Conservation (phyloP, 2,888 invertebrate genomes). For the Syritta pipiens region DNA sequence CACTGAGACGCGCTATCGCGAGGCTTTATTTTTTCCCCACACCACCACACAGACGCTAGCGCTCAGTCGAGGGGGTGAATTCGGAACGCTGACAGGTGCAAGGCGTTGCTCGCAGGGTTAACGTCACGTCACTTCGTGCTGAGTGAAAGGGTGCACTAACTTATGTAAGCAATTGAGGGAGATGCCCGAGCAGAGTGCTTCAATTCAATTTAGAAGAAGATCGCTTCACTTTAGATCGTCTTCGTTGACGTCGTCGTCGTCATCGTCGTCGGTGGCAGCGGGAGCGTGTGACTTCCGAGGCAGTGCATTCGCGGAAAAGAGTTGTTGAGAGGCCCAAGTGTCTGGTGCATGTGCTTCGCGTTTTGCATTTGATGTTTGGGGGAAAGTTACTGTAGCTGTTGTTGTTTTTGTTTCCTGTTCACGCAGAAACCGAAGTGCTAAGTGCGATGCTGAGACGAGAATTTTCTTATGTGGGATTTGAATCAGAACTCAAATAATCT, state of each 20-base stretch:
- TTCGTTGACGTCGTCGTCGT: conserved; percentile 2
- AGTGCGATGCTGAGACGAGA: no score
- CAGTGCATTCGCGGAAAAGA: conserved; percentile 57
- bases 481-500: no score
- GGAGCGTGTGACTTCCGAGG: conserved; percentile 30
- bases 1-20: no score
- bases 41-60: neutral
- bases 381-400: no score
- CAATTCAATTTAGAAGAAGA: conserved; percentile 53
- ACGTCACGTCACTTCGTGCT: no score
- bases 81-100: neutral
- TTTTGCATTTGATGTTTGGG: no score
- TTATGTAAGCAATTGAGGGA: conserved; percentile 56
- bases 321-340: conserved; percentile 42
- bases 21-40: conserved; percentile 44
- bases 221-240: conserved; percentile 43
- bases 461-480: no score
- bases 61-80: no score
- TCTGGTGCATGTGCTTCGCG: neutral
- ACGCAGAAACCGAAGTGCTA: no score
- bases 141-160: conserved; percentile 34
- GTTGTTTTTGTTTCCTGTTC: no score
- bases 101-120: neutral
- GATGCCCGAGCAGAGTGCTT: conserved; percentile 35
- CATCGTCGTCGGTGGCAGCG: no score